Conservation (phyloP, 2,888 invertebrate species). For the Aspidiotus destructor region DNA sequence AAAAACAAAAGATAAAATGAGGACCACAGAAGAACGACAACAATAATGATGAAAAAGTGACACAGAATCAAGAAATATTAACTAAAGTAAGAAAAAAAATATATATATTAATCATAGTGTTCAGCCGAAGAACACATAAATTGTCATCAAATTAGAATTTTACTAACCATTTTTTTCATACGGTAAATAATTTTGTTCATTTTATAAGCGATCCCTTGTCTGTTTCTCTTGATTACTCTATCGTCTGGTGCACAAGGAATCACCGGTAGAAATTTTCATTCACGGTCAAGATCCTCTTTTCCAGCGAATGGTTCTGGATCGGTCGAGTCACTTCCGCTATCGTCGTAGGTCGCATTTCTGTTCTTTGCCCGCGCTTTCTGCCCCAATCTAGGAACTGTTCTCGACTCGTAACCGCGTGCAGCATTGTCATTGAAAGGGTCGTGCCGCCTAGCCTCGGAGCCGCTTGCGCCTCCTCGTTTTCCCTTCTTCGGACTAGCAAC, state of each 20-base stretch:
- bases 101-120: too few species aligned
- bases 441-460: conserved; percentile 8
- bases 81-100: too few species aligned
- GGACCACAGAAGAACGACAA: too few species aligned
- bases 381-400: conserved; percentile 20
- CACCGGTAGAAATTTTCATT: conserved; percentile 29
- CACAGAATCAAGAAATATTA: too few species aligned
- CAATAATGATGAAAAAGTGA: too few species aligned
- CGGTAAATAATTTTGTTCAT: conserved; percentile 24
- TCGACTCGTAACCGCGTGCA: conserved; percentile 14
- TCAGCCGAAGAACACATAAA: too few species aligned
- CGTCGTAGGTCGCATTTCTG: conserved; percentile 14
- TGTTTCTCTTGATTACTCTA: conserved; percentile 25
- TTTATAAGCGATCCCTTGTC: conserved; percentile 31
- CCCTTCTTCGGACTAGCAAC: neutral
- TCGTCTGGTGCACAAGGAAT: conserved; percentile 24
- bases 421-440: conserved; percentile 29
- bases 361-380: conserved; percentile 24
- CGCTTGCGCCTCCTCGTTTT: neutral
- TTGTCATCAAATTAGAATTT: conserved; percentile 16
- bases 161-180: conserved; percentile 29
- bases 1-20: too few species aligned
- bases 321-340: conserved; percentile 26
- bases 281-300: conserved; percentile 13
- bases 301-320: conserved; percentile 12